Evolutionary conservation across 1,140 invertebrate species (phyloP), one percentile per base, ranked within the genome.

Genomic region (Glossosoma conforme): DNA sequence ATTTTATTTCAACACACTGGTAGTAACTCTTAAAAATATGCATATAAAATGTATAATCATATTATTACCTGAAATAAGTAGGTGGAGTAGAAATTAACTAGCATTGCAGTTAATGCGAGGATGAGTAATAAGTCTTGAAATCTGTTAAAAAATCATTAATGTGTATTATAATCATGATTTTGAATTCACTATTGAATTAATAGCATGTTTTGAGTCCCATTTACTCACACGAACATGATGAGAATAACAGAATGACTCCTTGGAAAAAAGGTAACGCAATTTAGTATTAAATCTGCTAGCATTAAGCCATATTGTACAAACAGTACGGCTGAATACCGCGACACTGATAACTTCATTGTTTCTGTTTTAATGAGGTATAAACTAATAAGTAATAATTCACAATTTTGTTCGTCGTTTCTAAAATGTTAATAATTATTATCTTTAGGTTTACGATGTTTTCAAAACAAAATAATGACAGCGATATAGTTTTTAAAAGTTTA

Each of bases 31-130:
- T n/a, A n/a, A n/a, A n/a, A n/a, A n/a, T 42, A 2, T 47, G 35
- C 35, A 33, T 14, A 43, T 20, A 48, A 24, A 22, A 35, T 50
- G 9, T 33, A 25, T 6, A 46, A 22, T 14, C 19, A 8, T 11
- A 18, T 37, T 30, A 18, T 13, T 53, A 59, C 57, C 43, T 59
- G 57, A 32, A 59, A 59, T 49, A 59, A 49, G 41, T 59, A 59
- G 15, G 57, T 59, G 24, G 57, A 59, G 37, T 56, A 59, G 25
- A 59, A 59, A 41, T 59, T 56, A n/a, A 59, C 37, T n/a, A 59
- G 49, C 50, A 59, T 56, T 2, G 53, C 53, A 2, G 57, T 59
- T 24, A 56, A 52, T 2, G 53, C 57, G 11, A 59, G 20, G 40
- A 59, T 46, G 10, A 59, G 36, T 6, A 59, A 24, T 10, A 59